These are phyloP conservation scores for Macaca fascicularis DNA, from an alignment of 2,113 vertebrate species.

Conservation along the genomic window DNA sequence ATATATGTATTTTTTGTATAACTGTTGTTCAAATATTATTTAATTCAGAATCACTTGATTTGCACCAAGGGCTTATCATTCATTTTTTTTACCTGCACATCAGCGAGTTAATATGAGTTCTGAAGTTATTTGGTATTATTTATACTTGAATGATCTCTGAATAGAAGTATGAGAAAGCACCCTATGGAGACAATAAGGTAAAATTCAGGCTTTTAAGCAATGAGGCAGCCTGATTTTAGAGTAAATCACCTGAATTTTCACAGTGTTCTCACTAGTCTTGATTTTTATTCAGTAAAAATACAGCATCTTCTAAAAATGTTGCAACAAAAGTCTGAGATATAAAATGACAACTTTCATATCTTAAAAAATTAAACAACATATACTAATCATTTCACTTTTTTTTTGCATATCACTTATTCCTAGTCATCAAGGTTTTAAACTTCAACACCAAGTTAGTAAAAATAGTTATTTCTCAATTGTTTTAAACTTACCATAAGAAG, in stretches of 20 bases:
- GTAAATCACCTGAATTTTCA: background rate
- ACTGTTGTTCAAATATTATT: conserved; percentile 26
- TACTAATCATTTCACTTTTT: background rate
- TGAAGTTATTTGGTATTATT: background rate
- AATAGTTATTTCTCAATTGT: background rate
- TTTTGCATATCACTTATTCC: background rate
- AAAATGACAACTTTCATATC: background rate
- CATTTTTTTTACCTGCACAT: background rate
- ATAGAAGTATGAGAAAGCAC: background rate
- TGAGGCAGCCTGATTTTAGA: conserved; percentile 1
- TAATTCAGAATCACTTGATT: conserved; percentile 17
- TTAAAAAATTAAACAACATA: background rate
- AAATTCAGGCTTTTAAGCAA: conserved; percentile 36
- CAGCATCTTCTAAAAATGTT: background rate
- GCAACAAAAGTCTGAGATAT: background rate
- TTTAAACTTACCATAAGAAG: background rate
- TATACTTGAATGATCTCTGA: background rate
- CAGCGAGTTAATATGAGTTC: background rate
- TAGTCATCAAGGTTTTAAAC: background rate
- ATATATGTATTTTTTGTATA: background rate
- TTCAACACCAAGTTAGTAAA: background rate
- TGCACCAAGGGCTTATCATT: background rate
- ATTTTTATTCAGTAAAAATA: background rate
- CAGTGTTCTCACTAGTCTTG: background rate
- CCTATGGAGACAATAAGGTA: background rate